Percentiles rank a stretch among this genome's conserved stretches.
phyloP scores from a whole-genome alignment of 2,888 invertebrate species.

The Laothoe populi region DNA sequence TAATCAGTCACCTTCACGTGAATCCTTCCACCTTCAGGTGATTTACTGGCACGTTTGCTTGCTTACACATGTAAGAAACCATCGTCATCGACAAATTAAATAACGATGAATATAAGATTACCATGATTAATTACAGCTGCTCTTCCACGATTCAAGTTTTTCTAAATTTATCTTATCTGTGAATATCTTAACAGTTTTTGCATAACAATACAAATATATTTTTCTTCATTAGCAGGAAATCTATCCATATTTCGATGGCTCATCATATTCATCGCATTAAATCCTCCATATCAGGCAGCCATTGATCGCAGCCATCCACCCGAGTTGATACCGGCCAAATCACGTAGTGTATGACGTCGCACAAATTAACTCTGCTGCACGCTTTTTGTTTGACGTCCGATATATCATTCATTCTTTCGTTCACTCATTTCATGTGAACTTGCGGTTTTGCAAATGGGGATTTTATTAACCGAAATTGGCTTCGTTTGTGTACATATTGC shows the following conservation, averaged over 20 bases:
- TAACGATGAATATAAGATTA: too few species aligned
- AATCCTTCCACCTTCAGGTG: too few species aligned
- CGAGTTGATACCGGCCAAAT: constrained; percentile 44
- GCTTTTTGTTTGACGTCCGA: constrained; percentile 32
- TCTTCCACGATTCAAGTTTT: too few species aligned
- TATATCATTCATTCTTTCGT: constrained; percentile 33
- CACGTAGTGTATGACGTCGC: constrained; percentile 38
- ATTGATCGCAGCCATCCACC: constrained; percentile 44
- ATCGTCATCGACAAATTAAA: too few species aligned
- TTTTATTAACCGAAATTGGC: constrained; percentile 29
- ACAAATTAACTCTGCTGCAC: constrained; percentile 31
- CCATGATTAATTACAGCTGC: too few species aligned
- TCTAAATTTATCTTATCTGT: too few species aligned
- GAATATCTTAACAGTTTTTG: too few species aligned
- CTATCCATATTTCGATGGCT: neutral
- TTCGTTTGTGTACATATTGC: constrained; percentile 15
- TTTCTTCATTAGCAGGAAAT: neutral
- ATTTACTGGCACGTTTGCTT: too few species aligned
- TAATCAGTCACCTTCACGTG: too few species aligned
- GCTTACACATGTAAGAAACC: too few species aligned
- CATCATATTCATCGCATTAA: constrained; percentile 3
- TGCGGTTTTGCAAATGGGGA: constrained; percentile 27
- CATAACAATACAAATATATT: too few species aligned
- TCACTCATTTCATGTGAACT: constrained; percentile 29
- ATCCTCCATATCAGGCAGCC: constrained; percentile 25